phyloP scores from a whole-genome alignment of 2,797 vertebrate genomes.

The Acanthurus tractus region DNA sequence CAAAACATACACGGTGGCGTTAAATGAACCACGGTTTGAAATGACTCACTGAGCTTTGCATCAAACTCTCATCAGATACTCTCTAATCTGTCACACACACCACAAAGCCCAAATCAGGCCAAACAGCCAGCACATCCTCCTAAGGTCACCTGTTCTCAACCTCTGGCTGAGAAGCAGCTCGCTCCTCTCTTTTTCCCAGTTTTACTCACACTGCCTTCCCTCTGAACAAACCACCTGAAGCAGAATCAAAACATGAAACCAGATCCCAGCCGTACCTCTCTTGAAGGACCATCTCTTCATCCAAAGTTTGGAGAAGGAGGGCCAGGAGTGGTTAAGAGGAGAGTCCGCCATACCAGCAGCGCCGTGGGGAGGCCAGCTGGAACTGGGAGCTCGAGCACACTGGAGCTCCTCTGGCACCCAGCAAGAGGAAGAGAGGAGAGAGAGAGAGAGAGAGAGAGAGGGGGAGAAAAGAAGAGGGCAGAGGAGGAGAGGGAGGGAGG shows the following conservation, averaged over 20 bases:
- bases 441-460: not conserved
- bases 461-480: not conserved
- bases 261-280: conserved; percentile 88
- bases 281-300: conserved; percentile 97
- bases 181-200: not conserved
- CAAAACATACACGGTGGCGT: not conserved
- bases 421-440: conserved; percentile 29
- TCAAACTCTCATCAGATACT: not conserved
- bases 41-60: conserved; percentile 45
- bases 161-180: not conserved
- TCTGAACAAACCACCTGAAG: not conserved
- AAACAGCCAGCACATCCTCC: not conserved
- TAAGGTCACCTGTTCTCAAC: conserved; percentile 3
- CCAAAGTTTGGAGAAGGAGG: conserved; percentile 94
- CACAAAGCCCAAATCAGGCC: conserved; percentile 46
- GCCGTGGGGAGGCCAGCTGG: conserved; percentile 58
- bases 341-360: conserved; percentile 90
- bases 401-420: conserved; percentile 56
- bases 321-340: conserved; percentile 96
- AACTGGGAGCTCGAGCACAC: conserved; percentile 58
- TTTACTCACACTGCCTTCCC: not conserved
- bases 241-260: conserved; percentile 2
- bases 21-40: conserved; percentile 1
- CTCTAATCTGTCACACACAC: conserved; percentile 8
- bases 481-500: conserved; percentile 14